Conservation (phyloP, 1,140 invertebrate species). For the Dendrolimus kikuchii region DNA sequence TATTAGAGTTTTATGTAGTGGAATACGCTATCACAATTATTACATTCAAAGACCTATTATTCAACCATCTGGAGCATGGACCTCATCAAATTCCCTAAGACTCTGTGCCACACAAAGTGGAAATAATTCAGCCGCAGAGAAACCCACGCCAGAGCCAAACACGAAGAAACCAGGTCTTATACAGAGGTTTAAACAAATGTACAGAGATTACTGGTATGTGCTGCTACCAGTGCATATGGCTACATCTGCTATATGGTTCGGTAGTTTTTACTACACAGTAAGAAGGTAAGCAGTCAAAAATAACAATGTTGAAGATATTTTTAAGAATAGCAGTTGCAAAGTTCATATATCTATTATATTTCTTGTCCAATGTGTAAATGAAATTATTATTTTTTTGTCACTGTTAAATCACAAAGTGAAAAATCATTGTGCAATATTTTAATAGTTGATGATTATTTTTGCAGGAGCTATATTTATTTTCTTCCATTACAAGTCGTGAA, state of each 20-base stretch:
- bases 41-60: constrained; percentile 18
- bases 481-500: no score
- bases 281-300: constrained; percentile 78
- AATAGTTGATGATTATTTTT: no score
- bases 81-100: constrained; percentile 4
- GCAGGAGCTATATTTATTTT: no score
- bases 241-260: constrained; percentile 90
- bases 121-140: constrained; percentile 20
- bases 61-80: constrained; percentile 10
- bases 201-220: constrained; percentile 96
- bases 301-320: neutral
- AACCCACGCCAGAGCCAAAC: constrained; percentile 41
- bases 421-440: no score
- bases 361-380: no score
- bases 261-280: constrained; percentile 88
- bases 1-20: constrained; percentile 31
- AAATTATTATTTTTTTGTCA: no score
- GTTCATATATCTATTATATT: no score
- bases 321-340: no score
- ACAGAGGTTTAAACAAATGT: constrained; percentile 91
- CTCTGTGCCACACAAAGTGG: constrained; percentile 19
- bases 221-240: constrained; percentile 90
- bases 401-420: no score
- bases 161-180: constrained; percentile 79
- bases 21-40: constrained; percentile 32